Base-by-base conservation (phyloP, 2,797 vertebrate genomes). In the Acipenser transmontanus region DNA sequence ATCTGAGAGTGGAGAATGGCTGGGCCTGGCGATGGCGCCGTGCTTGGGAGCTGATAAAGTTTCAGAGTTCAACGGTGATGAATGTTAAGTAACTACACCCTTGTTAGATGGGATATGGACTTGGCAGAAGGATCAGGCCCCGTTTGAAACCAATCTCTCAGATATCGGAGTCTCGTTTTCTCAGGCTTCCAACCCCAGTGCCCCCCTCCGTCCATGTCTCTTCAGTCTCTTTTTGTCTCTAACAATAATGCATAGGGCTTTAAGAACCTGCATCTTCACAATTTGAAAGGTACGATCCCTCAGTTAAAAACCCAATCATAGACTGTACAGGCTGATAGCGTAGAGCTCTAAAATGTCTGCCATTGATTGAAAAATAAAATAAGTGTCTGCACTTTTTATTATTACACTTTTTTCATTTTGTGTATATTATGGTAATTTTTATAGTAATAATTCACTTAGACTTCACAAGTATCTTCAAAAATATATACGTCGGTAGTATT, bases 81-180 rank as follows among this genome's bases (percentile, higher is more conserved):
- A 95, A 96, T 95, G 96, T 93, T 90, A 92, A 92, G 93, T 93
- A 91, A 93, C 90, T 91, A 82, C 92, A 88, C 92, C 92, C 93
- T 90, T 80, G 80, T 86, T 91, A 85, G 88, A 88, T 87, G 89
- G 88, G 88, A 90, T 87, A 82, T 82, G 91, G 88, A 91, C 90
- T 93, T 92, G 92, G 93, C 92, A 92, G 84, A 81, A 72, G 69
- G 49, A 76, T 72, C 68, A 17, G 77, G 87, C 83, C 82, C 62
- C 61, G 77, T 77, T 79, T 86, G 87, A 84, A 90, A 87, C 85
- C 85, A 84, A 87, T 84, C 85, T 84, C 74, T 78, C 85, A 73
- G 76, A 78, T 81, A 83, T 82, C 84, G 76, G 61, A 73, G 82
- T 82, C 80, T 81, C 73, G 75, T 81, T 83, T 84, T 85, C 88